phyloP scores from a whole-genome alignment of 1,140 invertebrate genomes.

The Akabosia matsudoensis region DNA sequence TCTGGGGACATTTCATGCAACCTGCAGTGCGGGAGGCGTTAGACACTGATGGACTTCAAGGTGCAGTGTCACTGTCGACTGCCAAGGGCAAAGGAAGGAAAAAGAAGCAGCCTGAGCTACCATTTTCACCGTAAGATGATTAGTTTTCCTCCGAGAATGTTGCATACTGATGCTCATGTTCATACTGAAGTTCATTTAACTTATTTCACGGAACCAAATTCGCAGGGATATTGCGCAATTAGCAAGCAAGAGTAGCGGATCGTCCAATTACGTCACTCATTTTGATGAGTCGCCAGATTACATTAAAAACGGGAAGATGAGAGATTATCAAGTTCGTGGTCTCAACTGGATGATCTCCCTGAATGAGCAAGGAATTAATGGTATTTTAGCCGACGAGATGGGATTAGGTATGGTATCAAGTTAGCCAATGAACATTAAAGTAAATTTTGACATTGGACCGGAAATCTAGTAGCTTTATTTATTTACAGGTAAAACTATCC shows the following conservation, averaged over 20 bases:
- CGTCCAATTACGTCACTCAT: not conserved
- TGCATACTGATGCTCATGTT: too few species aligned
- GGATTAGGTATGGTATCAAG: conserved; percentile 69
- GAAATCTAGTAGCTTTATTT: too few species aligned
- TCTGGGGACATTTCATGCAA: conserved; percentile 95
- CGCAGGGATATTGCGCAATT: too few species aligned
- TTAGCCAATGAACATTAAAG: too few species aligned
- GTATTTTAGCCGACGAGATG: conserved; percentile 99
- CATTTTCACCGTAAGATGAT: too few species aligned
- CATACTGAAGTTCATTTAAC: too few species aligned
- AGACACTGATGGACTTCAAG: not conserved
- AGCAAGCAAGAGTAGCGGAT: not conserved
- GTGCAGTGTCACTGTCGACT: not conserved
- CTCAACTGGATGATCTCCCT: conserved; percentile 99
- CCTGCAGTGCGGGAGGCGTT: not conserved
- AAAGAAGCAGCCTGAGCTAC: not conserved
- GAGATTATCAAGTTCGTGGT: conserved; percentile 98
- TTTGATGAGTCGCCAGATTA: conserved; percentile 23
- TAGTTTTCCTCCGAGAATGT: too few species aligned
- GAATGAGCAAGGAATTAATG: conserved; percentile 98
- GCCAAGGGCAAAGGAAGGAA: not conserved
- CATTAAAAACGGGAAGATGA: conserved; percentile 72
- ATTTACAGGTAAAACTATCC: conserved; percentile 83
- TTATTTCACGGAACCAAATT: too few species aligned
- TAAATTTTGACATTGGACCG: too few species aligned